phyloP scores from a whole-genome alignment of 1,140 invertebrate species.

The Rhyzopertha dominica region DNA sequence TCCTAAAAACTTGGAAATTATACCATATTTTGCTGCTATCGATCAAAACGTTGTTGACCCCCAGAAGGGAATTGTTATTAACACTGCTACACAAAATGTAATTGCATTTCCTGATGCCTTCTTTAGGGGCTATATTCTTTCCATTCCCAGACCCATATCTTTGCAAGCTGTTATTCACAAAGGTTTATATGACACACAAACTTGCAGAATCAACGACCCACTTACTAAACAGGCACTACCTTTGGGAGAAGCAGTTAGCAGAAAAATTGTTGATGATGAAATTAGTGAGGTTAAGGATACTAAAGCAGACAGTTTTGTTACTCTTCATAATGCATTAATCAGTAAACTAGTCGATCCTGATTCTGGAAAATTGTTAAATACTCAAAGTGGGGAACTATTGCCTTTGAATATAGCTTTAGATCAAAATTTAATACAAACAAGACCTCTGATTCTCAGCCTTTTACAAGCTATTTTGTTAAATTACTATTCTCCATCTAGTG shows the following conservation, averaged over 20 bases:
- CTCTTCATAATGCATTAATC: constrained; percentile 63
- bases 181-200: constrained; percentile 63
- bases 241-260: constrained; percentile 69
- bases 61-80: constrained; percentile 62
- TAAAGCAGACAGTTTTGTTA: constrained; percentile 60
- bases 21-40: constrained; percentile 69
- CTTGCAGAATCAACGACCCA: constrained; percentile 67
- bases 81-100: constrained; percentile 61
- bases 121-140: constrained; percentile 61
- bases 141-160: constrained; percentile 64
- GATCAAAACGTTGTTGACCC: constrained; percentile 73
- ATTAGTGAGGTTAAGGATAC: constrained; percentile 79
- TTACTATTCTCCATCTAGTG: constrained; percentile 69
- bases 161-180: constrained; percentile 69
- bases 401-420: constrained; percentile 66
- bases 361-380: constrained; percentile 63
- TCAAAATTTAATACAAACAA: constrained; percentile 64
- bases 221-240: constrained; percentile 64
- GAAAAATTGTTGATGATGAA: constrained; percentile 74
- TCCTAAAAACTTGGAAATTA: constrained; percentile 64
- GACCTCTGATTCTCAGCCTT: constrained; percentile 62
- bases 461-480: constrained; percentile 73
- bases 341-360: constrained; percentile 63
- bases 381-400: constrained; percentile 59
- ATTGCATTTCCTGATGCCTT: constrained; percentile 69